A percentile compares a stretch with the other conserved stretches of the same genome.
phyloP scores from a whole-genome alignment of 2,888 invertebrate species.

The Trimorus sp. region DNA sequence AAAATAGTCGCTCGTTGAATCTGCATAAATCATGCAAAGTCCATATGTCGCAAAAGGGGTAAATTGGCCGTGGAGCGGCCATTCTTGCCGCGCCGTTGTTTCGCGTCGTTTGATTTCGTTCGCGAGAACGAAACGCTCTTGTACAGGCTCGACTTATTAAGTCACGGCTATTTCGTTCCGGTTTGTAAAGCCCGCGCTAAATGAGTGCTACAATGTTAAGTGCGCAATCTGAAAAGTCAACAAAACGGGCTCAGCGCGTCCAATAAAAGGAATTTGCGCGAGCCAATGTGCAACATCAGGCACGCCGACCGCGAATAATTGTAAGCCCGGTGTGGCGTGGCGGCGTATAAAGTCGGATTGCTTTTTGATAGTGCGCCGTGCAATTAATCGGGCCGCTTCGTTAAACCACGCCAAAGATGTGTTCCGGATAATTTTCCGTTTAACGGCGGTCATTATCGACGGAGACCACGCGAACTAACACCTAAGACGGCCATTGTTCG shows the following conservation, averaged over 20 bases:
- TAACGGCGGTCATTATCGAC: constrained; percentile 72
- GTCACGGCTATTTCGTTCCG: constrained; percentile 50
- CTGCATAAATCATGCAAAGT: too few species aligned
- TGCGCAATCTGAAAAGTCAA: constrained; percentile 63
- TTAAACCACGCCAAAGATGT: constrained; percentile 65
- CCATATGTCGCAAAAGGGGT: not conserved
- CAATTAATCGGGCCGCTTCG: constrained; percentile 66
- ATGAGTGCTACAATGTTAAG: constrained; percentile 59
- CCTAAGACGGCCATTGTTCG: constrained; percentile 43
- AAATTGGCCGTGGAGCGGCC: not conserved
- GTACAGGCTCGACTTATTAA: constrained; percentile 50
- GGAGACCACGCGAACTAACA: constrained; percentile 32
- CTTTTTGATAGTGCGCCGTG: constrained; percentile 67
- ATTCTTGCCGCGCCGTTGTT: not conserved
- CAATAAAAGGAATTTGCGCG: constrained; percentile 61
- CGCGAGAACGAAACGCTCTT: constrained; percentile 17
- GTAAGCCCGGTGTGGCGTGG: constrained; percentile 51
- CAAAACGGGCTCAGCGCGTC: constrained; percentile 60
- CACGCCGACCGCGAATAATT: constrained; percentile 50
- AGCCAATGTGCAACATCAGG: constrained; percentile 54
- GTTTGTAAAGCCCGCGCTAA: constrained; percentile 54
- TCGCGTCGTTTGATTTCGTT: constrained; percentile 7
- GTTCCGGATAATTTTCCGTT: constrained; percentile 67
- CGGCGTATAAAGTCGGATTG: constrained; percentile 64
- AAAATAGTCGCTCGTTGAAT: too few species aligned